Conservation (phyloP, 2,797 vertebrate genomes). For the Eleutherodactylus coqui region DNA sequence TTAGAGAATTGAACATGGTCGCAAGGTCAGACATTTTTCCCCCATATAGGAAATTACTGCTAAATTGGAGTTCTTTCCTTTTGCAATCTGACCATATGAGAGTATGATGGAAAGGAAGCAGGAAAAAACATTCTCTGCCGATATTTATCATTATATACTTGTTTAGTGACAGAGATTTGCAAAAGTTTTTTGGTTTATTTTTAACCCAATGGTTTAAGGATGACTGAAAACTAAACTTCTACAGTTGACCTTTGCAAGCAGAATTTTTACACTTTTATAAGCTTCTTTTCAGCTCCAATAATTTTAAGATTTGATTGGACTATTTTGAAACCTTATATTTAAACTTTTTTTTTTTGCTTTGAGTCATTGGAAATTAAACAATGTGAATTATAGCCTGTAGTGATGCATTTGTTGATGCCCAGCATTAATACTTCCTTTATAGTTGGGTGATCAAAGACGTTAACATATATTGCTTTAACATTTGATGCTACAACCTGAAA, state of each 20-base stretch:
- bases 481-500: not conserved
- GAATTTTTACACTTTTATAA: not conserved
- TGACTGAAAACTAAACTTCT: not conserved
- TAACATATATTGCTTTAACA: not conserved
- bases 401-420: not conserved
- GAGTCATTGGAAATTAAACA: not conserved
- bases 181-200: not conserved
- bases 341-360: not conserved
- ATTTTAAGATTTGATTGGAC: not conserved
- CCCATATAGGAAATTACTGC: conserved; percentile 63
- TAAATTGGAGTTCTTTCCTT: conserved; percentile 71
- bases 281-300: not conserved
- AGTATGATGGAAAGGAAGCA: conserved; percentile 1
- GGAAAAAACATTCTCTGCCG: not conserved
- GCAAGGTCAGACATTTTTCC: conserved; percentile 73
- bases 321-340: not conserved
- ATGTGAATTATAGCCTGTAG: not conserved
- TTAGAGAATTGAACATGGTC: conserved; percentile 70
- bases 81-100: conserved; percentile 52
- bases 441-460: not conserved
- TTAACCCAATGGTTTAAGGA: not conserved
- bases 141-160: not conserved
- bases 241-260: not conserved
- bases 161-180: not conserved
- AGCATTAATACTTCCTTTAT: not conserved